Evolutionary conservation across 2,113 vertebrate species (phyloP).

Genomic region (Cyprinus carpio): DNA sequence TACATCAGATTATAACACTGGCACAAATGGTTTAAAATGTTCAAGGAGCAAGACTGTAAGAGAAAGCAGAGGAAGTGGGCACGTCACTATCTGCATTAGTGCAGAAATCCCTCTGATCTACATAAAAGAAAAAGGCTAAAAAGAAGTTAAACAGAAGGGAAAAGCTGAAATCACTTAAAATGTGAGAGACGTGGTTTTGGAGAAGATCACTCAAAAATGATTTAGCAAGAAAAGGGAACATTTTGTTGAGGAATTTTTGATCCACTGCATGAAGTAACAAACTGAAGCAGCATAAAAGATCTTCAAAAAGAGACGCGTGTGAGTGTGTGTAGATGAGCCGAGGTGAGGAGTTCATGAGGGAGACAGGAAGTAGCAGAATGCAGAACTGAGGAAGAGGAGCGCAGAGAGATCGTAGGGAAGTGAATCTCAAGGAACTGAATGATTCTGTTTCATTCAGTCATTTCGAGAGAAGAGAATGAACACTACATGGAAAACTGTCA

Average conservation of each 20-base stretch:
- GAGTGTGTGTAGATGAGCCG: neutral
- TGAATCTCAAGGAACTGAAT: neutral
- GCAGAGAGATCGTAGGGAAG: neutral
- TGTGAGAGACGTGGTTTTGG: neutral
- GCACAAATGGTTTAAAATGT: neutral
- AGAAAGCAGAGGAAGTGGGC: neutral
- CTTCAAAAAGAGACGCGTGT: neutral
- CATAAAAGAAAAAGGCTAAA: neutral
- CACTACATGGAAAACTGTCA: neutral
- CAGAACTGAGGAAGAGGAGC: neutral
- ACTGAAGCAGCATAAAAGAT: neutral
- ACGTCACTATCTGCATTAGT: neutral
- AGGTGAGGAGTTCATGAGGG: neutral
- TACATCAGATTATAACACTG: neutral
- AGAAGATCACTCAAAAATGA: conserved; percentile 1
- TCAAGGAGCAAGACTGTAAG: neutral
- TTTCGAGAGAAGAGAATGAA: neutral
- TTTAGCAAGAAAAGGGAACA: neutral
- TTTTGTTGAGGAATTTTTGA: neutral
- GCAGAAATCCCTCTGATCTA: conserved; percentile 11
- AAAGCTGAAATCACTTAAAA: neutral
- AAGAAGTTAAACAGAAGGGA: neutral
- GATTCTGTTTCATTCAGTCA: neutral
- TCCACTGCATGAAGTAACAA: neutral
- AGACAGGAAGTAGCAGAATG: neutral